Evolutionary conservation across 2,113 vertebrate species (phyloP), one percentile per base, ranked within the genome.

Genomic region (Podilymbus podiceps): DNA sequence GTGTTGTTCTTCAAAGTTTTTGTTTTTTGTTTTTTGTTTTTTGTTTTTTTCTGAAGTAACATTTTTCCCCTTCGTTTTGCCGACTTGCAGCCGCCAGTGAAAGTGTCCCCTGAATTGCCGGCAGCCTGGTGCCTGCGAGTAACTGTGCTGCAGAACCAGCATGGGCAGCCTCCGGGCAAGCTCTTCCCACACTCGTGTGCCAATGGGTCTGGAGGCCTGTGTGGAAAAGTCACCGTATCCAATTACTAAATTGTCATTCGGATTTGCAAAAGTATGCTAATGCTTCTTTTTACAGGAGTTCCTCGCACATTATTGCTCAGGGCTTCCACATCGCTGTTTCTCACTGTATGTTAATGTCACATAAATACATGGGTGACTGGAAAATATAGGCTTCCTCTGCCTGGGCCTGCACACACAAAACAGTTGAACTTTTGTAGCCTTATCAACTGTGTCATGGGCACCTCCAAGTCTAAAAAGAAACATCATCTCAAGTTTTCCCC

Each of bases 211-310:
- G 25, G 69, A 12, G 15, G 30, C 68, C 33, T 5, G 4, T 16
- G 76, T 55, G 74, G 85, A 79, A 85, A 86, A 91, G 69, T 59
- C 74, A 25, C 86, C 84, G 27, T 28, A 55, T 63, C 74, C 27
- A 62, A 53, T 67, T 69, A 46, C 35, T 16, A 27, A 53, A 33
- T 9, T 62, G 50, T 78, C 50, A 53, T 31, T 71, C 66, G 56
- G 78, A 85, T 89, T 94, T 89, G 59, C 84, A 35, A 81, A 90
- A 96, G 13, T 42, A 25, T 53, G 71, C 22, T 69, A 86, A 60
- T 59, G 15, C 62, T 78, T 33, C 12, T 68, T 77, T 59, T 73
- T 59, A n/a, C n/a, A 25, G 58, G 73, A 77, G n/a, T 71, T 76
- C 18, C 66, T 90, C 0, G 0, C 60, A 42, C 17, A 2, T 90